Evolutionary conservation across 2,113 vertebrate species (phyloP).

Genomic region (Rhineura floridana): DNA sequence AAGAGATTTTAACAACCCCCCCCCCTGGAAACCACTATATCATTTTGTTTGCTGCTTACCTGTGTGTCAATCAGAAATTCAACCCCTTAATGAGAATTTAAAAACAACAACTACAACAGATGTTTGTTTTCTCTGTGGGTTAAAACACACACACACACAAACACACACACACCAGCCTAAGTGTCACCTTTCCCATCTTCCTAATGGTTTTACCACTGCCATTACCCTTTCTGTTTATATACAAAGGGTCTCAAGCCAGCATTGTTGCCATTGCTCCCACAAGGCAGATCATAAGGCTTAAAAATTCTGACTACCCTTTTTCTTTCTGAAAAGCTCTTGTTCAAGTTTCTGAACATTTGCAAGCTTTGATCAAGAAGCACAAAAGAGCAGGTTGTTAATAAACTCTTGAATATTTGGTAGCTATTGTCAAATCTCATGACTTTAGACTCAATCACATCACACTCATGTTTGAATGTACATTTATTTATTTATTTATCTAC

Average conservation of each 20-base stretch:
- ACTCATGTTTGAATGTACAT: neutral
- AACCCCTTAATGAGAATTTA: too few species aligned
- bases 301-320: neutral
- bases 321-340: neutral
- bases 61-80: too few species aligned
- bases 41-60: too few species aligned
- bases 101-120: too few species aligned
- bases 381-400: neutral
- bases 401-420: neutral
- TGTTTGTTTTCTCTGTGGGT: too few species aligned
- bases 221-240: neutral
- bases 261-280: too few species aligned
- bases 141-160: too few species aligned
- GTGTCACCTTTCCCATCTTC: neutral
- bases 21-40: neutral
- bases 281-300: neutral
- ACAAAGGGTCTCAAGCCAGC: rapidly evolving
- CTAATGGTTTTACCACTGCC: neutral
- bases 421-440: neutral
- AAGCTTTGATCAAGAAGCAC: neutral
- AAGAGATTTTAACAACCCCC: neutral
- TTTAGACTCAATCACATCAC: neutral
- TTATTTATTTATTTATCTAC: too few species aligned
- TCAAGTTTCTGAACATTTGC: neutral
- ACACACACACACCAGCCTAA: too few species aligned